Percentiles rank a stretch among this genome's conserved stretches.
Evolutionary conservation across 2,113 vertebrate genomes (phyloP).

Genomic region (Phoxinus phoxinus): DNA sequence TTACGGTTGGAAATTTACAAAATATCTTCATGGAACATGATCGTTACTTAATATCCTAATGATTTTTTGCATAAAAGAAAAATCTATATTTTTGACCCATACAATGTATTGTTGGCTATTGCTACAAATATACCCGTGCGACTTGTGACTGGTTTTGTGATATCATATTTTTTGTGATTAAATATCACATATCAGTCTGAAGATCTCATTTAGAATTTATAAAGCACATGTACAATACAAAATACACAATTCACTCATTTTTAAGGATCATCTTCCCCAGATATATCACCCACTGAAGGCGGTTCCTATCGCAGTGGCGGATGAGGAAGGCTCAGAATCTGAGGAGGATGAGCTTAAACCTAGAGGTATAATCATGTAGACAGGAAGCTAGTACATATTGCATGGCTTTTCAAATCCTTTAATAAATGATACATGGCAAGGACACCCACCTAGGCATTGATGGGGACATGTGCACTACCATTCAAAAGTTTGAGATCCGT

Average conservation of each 20-base stretch:
- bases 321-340: conserved; percentile 93
- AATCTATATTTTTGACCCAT: too few relatives aligned
- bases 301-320: conserved; percentile 93
- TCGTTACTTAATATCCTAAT: too few relatives aligned
- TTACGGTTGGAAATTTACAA: too few relatives aligned
- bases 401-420: background rate
- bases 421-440: background rate
- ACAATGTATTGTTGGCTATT: too few relatives aligned
- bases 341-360: conserved; percentile 97
- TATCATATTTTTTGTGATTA: too few relatives aligned
- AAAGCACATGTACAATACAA: background rate
- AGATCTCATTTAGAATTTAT: background rate
- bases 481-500: background rate
- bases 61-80: too few relatives aligned
- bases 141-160: too few relatives aligned
- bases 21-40: too few relatives aligned
- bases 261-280: conserved; percentile 77
- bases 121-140: too few relatives aligned
- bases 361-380: conserved; percentile 79
- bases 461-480: too few relatives aligned
- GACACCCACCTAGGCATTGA: background rate
- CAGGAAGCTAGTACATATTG: background rate
- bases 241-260: background rate
- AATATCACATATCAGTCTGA: background rate
- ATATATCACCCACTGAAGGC: conserved; percentile 83